phyloP scores from a whole-genome alignment of 2,888 invertebrate species.

The Aelia acuminata region DNA sequence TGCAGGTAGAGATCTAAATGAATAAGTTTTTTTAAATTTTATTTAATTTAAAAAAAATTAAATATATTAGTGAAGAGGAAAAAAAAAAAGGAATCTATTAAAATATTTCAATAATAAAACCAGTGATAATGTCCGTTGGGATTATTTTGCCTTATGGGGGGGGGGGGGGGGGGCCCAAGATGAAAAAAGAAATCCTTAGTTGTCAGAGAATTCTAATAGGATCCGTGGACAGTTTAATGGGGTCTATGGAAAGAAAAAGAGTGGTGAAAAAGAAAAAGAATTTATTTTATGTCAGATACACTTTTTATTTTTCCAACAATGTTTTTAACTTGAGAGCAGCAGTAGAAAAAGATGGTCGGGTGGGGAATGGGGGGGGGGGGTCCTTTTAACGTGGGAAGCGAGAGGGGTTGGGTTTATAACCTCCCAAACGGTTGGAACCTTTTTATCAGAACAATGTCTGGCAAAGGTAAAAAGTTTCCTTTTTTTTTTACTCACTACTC shows the following conservation, averaged over 20 bases:
- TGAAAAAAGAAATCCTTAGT: not conserved
- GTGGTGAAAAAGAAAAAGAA: not conserved
- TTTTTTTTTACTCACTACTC: not conserved
- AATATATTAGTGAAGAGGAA: too few species aligned
- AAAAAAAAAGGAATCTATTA: too few species aligned
- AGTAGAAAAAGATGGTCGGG: constrained; percentile 21
- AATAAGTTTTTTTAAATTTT: too few species aligned
- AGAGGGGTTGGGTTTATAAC: not conserved
- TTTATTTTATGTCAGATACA: constrained; percentile 16
- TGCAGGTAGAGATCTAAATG: too few species aligned
- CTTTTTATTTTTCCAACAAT: constrained; percentile 19
- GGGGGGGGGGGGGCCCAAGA: not conserved
- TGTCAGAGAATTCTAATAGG: constrained; percentile 1
- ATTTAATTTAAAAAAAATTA: too few species aligned
- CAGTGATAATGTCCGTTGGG: not conserved
- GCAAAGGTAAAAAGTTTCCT: not conserved
- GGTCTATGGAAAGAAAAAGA: not conserved
- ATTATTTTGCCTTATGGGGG: not conserved
- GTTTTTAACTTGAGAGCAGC: not conserved
- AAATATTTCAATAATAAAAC: too few species aligned
- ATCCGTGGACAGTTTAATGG: constrained; percentile 9
- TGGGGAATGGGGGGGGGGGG: too few species aligned
- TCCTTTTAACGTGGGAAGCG: constrained; percentile 4
- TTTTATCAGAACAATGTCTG: not conserved
- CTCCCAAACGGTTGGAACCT: not conserved